Evolutionary conservation across 92 coral and sea anemone genomes (phyloP).

Genomic region (Epizoanthus stellaris): DNA sequence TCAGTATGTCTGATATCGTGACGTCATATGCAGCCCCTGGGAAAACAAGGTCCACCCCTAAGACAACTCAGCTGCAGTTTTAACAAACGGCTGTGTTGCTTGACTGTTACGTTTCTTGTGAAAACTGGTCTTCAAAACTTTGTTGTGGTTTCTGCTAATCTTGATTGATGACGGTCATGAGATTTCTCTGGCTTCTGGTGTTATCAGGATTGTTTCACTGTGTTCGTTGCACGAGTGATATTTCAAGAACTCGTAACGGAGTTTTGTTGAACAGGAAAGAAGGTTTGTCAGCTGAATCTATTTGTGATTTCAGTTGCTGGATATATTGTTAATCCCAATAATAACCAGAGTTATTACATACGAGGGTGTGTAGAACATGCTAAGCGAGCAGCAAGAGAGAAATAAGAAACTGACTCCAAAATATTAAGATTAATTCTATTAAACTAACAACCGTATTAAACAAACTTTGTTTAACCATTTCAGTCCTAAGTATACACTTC

Average conservation of each 20-base stretch:
- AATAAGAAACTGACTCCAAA: too few relatives aligned
- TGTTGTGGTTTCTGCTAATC: not conserved
- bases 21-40: not conserved
- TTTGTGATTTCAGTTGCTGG: not conserved
- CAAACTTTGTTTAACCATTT: too few relatives aligned
- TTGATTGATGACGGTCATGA: not conserved
- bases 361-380: too few relatives aligned
- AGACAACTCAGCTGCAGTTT: not conserved
- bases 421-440: too few relatives aligned
- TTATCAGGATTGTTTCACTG: not conserved
- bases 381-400: too few relatives aligned
- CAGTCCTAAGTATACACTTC: too few relatives aligned
- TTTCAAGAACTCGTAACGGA: not conserved
- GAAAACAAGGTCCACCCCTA: not conserved
- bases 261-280: slow-evolving; percentile 5
- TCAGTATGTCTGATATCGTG: not conserved
- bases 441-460: too few relatives aligned
- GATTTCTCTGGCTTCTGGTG: not conserved
- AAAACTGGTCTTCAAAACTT: not conserved
- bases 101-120: not conserved
- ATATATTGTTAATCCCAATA: not conserved
- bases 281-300: slow-evolving; percentile 1
- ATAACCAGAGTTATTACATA: not conserved
- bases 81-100: not conserved
- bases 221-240: not conserved